Conservation (phyloP, 2,797 vertebrate genomes). For the Microtus agrestis region DNA sequence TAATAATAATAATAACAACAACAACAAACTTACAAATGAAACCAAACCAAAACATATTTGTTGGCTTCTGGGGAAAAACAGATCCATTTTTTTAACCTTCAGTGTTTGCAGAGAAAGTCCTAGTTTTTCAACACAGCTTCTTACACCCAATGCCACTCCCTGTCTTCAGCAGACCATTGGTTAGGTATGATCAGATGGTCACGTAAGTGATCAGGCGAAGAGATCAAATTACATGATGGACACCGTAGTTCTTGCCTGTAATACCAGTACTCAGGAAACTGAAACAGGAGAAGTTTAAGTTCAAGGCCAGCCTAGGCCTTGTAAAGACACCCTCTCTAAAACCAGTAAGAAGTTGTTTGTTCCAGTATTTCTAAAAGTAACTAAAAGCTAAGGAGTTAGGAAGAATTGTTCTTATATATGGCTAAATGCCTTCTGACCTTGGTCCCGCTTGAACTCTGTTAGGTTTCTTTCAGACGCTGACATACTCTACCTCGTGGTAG, state of each 20-base stretch:
- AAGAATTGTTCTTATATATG: background rate
- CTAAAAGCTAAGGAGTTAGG: background rate
- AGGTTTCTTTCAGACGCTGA: background rate
- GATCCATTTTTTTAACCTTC: background rate
- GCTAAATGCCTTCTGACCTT: background rate
- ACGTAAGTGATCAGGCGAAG: background rate
- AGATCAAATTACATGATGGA: background rate
- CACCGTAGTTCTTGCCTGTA: background rate
- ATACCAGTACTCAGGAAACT: background rate
- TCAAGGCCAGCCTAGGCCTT: background rate
- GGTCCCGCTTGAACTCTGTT: background rate
- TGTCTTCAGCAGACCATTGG: background rate
- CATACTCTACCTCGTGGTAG: background rate
- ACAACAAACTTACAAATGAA: background rate
- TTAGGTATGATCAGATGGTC: background rate
- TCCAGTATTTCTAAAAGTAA: background rate
- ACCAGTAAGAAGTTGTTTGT: background rate
- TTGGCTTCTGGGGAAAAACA: background rate
- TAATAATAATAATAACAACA: no score
- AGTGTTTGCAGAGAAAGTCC: background rate
- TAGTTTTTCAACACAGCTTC: background rate
- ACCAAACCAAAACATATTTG: background rate
- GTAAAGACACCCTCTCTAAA: background rate
- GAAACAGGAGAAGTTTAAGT: background rate
- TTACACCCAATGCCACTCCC: background rate